Conservation (phyloP, 2,797 vertebrate genomes). For the Mycteria americana region DNA sequence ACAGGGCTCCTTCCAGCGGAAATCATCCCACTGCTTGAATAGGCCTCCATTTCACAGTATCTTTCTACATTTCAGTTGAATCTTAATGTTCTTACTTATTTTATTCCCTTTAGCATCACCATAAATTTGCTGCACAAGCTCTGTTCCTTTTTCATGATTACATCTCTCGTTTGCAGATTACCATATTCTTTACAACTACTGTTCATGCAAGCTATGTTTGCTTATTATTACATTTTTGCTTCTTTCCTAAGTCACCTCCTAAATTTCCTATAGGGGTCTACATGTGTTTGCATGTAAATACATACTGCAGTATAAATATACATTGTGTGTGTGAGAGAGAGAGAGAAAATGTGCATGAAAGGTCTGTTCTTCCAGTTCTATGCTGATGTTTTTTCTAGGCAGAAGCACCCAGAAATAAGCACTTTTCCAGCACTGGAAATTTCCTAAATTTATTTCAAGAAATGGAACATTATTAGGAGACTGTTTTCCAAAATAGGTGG, state of each 20-base stretch:
- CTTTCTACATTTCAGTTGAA: not conserved
- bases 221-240: not conserved
- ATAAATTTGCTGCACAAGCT: not conserved
- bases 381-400: not conserved
- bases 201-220: not conserved
- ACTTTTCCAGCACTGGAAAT: not conserved
- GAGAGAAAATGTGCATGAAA: not conserved
- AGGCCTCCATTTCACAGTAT: not conserved
- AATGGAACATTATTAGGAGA: not conserved
- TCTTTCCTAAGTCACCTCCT: not conserved
- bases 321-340: not conserved
- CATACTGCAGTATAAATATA: not conserved
- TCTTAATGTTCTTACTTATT: not conserved
- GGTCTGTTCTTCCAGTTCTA: not conserved
- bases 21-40: not conserved
- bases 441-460: not conserved
- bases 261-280: not conserved
- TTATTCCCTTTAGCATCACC: not conserved
- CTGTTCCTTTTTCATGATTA: not conserved
- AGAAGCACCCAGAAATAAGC: not conserved
- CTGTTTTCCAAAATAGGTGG: not conserved
- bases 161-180: not conserved
- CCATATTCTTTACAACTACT: not conserved
- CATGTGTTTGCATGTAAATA: not conserved
- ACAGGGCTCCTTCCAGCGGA: not conserved